Conservation (phyloP, 2,797 vertebrate genomes). For the Ctenopoma multispine region DNA sequence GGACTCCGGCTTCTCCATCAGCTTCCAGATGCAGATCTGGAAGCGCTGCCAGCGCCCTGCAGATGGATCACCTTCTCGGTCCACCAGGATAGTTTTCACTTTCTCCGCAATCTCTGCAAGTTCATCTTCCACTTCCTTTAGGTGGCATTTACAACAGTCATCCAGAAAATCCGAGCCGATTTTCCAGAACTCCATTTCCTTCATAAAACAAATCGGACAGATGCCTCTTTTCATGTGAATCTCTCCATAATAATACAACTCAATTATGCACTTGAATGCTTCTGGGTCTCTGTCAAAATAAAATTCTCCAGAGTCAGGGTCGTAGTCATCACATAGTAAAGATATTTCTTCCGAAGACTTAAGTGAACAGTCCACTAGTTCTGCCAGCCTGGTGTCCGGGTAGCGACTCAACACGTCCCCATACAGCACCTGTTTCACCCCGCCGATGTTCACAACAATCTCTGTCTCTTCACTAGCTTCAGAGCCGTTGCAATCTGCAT, state of each 20-base stretch:
- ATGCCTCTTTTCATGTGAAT: slow-evolving; percentile 96
- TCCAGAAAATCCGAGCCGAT: slow-evolving; percentile 91
- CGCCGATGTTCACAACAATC: slow-evolving; percentile 94
- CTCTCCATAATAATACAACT: slow-evolving; percentile 94
- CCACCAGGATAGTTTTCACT: slow-evolving; percentile 92
- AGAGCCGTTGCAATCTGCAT: slow-evolving; percentile 82
- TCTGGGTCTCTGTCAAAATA: slow-evolving; percentile 98
- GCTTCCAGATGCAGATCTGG: slow-evolving; percentile 91
- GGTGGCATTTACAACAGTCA: slow-evolving; percentile 91
- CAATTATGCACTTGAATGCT: slow-evolving; percentile 93
- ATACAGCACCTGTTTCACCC: slow-evolving; percentile 90
- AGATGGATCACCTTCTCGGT: slow-evolving; percentile 87
- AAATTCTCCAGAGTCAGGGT: slow-evolving; percentile 91
- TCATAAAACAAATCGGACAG: slow-evolving; percentile 96
- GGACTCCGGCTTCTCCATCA: slow-evolving; percentile 97
- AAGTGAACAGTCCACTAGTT: slow-evolving; percentile 85
- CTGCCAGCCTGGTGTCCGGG: slow-evolving; percentile 92
- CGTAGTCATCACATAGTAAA: slow-evolving; percentile 94
- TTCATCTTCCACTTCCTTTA: slow-evolving; percentile 92
- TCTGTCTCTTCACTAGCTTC: slow-evolving; percentile 87
- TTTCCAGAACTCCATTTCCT: slow-evolving; percentile 98
- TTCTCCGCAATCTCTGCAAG: slow-evolving; percentile 93
- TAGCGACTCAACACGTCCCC: slow-evolving; percentile 89
- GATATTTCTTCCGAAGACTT: slow-evolving; percentile 88
- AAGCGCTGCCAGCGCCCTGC: slow-evolving; percentile 88